phyloP scores from a whole-genome alignment of 2,888 invertebrate genomes.

The Nemotelus nigrinus region DNA sequence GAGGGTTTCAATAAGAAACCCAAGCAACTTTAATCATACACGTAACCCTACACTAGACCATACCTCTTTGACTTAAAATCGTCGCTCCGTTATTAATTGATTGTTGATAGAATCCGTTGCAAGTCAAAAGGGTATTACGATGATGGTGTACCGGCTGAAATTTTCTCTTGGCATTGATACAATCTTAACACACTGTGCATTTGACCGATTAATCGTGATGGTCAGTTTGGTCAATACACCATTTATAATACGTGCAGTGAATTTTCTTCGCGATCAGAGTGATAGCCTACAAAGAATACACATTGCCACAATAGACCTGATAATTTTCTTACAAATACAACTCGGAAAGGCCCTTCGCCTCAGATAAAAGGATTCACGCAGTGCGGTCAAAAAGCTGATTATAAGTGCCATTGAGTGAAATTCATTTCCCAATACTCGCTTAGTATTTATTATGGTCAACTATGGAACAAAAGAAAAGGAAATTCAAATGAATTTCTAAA shows the following conservation, averaged over 20 bases:
- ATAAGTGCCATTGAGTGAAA: not conserved
- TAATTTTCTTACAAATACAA: no score
- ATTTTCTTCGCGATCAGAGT: not conserved
- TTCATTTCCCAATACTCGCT: not conserved
- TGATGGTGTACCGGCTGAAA: not conserved
- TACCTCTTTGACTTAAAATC: not conserved
- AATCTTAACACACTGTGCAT: constrained; percentile 15
- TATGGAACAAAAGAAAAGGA: not conserved
- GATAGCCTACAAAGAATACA: not conserved
- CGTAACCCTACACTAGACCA: constrained; percentile 6
- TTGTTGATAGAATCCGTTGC: constrained; percentile 47
- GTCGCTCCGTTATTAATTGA: constrained; percentile 48
- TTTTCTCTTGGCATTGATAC: not conserved
- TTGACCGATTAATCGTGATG: constrained; percentile 30
- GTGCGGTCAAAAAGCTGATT: constrained; percentile 26
- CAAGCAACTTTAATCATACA: constrained; percentile 29
- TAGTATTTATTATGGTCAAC: not conserved
- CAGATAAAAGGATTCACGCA: not conserved
- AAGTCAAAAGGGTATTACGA: constrained; percentile 44
- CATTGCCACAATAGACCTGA: not conserved
- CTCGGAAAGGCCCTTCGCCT: not conserved
- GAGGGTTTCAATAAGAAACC: constrained; percentile 16
- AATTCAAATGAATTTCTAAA: constrained; percentile 2
- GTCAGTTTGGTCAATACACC: constrained; percentile 15
- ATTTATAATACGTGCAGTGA: not conserved